Evolutionary conservation across 2,888 invertebrate species (phyloP).

Genomic region (Brachyptera risi): DNA sequence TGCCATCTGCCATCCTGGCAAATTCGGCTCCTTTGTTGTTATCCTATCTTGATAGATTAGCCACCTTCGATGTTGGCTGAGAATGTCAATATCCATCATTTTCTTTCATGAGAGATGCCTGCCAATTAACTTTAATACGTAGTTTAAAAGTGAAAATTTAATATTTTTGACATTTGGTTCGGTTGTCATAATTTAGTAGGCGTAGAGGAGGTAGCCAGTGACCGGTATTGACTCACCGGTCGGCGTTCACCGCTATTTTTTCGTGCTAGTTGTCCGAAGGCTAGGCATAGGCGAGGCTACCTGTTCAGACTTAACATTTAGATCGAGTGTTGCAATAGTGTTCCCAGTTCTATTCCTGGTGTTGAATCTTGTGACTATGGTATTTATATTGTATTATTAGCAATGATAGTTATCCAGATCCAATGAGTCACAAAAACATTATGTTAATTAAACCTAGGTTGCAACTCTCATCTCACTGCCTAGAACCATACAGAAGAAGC

Average conservation of each 20-base stretch:
- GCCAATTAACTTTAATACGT: neutral
- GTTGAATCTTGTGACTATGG: constrained; percentile 5
- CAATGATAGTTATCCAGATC: neutral
- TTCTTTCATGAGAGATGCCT: neutral
- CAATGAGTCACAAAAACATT: neutral
- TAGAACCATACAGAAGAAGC: neutral
- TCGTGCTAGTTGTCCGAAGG: neutral
- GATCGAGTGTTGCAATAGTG: neutral
- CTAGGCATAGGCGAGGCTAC: constrained; percentile 9
- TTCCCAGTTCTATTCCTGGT: neutral
- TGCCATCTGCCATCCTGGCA: constrained; percentile 14
- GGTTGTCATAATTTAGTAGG: neutral
- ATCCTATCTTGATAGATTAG: neutral
- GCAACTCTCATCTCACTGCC: too few relatives aligned
- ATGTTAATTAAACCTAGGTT: too few relatives aligned
- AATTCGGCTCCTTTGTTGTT: constrained; percentile 18
- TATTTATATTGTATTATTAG: constrained; percentile 9
- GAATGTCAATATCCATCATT: neutral
- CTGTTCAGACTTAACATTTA: constrained; percentile 6
- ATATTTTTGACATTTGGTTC: neutral
- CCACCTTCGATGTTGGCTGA: neutral
- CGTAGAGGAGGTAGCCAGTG: neutral
- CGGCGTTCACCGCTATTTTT: neutral
- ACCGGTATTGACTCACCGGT: neutral
- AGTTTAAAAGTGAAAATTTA: neutral